A percentile compares a stretch with the other conserved stretches of the same genome.
These are phyloP conservation scores for Chironomus tepperi DNA, from an alignment of 1,140 invertebrate genomes.

Conservation along the genomic window DNA sequence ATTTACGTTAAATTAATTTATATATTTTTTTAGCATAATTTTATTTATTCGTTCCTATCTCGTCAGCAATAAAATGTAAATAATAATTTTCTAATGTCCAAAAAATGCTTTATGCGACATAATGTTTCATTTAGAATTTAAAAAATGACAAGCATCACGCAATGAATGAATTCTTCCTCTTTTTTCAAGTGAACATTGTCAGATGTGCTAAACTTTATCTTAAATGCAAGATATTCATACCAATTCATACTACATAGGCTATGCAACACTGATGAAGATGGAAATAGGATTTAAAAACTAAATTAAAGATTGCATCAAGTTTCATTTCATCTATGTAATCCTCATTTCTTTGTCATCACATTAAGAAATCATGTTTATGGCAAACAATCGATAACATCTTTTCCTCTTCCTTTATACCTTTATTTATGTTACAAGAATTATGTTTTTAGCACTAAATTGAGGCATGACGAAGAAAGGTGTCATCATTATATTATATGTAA, in stretches of 20 bases:
- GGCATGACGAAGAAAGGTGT: not conserved
- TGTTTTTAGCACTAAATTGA: not conserved
- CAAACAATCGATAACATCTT: constrained; percentile 18
- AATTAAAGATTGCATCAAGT: not conserved
- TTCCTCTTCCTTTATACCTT: not conserved
- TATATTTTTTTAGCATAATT: constrained; percentile 3
- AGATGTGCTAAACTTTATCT: not conserved
- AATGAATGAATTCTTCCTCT: not conserved
- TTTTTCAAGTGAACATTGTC: not conserved
- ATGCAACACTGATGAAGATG: not conserved
- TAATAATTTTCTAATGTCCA: constrained; percentile 23
- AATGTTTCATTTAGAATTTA: constrained; percentile 3
- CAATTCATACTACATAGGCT: no score
- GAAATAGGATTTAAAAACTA: no score
- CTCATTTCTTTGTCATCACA: not conserved
- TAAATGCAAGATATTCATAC: no score
- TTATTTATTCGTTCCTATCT: constrained; percentile 3
- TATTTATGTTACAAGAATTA: not conserved
- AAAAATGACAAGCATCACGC: constrained; percentile 3
- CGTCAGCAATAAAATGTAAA: constrained; percentile 21
- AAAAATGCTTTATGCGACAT: constrained; percentile 16
- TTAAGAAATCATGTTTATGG: constrained; percentile 16
- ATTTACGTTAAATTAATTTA: constrained; percentile 21
- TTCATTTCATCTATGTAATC: not conserved
- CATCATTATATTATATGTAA: not conserved